Evolutionary conservation across 2,888 invertebrate genomes (phyloP).

Genomic region (Stenolophus ochropezus): DNA sequence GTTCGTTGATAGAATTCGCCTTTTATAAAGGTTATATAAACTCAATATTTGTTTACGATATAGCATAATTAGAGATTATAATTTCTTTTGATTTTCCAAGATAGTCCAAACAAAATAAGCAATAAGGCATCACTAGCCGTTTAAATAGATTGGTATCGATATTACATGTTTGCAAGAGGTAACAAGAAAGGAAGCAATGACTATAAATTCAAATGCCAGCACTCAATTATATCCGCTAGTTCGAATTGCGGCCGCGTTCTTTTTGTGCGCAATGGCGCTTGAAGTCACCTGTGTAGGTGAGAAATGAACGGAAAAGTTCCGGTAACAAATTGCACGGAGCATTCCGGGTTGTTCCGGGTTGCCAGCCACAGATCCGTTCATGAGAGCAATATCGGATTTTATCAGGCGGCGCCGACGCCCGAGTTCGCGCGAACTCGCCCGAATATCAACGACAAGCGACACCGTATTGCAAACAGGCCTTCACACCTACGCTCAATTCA

Average conservation of each 20-base stretch:
- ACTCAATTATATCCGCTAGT: no score
- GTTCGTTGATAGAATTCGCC: no score
- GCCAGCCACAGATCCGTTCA: constrained; percentile 10
- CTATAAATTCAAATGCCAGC: no score
- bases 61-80: no score
- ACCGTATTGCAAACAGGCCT: neutral
- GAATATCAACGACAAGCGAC: neutral
- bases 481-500: neutral
- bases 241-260: neutral
- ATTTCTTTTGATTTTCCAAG: no score
- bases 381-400: constrained; percentile 43
- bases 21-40: no score
- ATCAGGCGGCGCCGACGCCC: constrained; percentile 6
- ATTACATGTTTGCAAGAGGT: no score
- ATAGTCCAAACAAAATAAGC: no score
- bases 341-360: constrained; percentile 16
- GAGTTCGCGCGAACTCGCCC: constrained; percentile 7
- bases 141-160: no score
- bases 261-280: neutral
- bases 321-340: constrained; percentile 2
- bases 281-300: neutral
- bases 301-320: neutral
- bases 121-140: no score
- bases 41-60: no score
- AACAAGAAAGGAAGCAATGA: no score